Percentiles rank a stretch among this genome's conserved stretches.
These are phyloP conservation scores for Meriones unguiculatus DNA, from an alignment of 2,113 vertebrate genomes.

Conservation along the genomic window DNA sequence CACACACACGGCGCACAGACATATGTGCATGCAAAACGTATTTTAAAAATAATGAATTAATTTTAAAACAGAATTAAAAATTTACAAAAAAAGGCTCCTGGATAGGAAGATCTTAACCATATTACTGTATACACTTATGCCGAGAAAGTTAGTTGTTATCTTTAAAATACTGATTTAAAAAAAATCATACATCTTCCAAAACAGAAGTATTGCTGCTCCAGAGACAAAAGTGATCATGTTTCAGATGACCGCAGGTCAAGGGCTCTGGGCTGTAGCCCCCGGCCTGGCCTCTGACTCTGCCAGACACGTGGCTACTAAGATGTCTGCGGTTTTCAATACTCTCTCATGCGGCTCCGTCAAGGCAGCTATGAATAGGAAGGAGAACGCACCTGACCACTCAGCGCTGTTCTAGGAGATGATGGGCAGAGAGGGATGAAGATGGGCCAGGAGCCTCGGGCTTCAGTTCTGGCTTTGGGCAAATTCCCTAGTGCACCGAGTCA, in stretches of 20 bases:
- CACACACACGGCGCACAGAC: background rate
- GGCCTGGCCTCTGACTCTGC: background rate
- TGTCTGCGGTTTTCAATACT: background rate
- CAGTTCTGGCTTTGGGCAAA: background rate
- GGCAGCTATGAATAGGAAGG: background rate
- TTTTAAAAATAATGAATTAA: background rate
- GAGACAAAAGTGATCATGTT: background rate
- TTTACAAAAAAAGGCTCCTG: background rate
- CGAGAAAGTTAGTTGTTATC: background rate
- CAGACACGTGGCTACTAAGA: background rate
- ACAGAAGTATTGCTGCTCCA: background rate
- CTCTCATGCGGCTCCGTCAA: background rate
- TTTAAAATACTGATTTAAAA: background rate
- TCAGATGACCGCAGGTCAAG: too few species aligned
- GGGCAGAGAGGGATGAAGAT: background rate
- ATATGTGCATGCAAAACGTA: background rate
- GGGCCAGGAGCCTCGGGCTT: background rate
- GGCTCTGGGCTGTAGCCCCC: background rate
- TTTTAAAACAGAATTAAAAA: background rate
- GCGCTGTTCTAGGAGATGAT: background rate
- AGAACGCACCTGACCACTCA: background rate
- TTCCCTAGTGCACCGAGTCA: background rate
- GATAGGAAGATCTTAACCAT: background rate
- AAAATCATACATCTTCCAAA: background rate
- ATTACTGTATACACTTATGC: background rate